Evolutionary conservation across 2,888 invertebrate genomes (phyloP).

Genomic region (Hydroisotoma schaefferi): DNA sequence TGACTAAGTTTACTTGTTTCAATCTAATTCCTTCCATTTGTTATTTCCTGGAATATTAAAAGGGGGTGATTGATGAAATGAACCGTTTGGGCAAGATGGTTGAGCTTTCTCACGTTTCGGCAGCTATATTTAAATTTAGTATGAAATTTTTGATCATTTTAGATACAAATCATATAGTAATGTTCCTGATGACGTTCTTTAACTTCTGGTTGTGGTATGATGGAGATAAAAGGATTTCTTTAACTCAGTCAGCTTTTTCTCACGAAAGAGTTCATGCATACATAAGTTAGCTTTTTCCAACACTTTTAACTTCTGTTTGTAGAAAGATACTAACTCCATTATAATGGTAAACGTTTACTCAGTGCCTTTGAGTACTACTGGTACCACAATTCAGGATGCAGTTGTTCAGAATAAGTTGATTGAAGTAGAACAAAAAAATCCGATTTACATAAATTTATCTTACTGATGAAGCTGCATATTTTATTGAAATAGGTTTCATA

Average conservation of each 20-base stretch:
- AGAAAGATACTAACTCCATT: conserved; percentile 52
- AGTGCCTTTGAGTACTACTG: no score
- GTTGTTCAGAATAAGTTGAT: no score
- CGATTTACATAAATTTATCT: neutral
- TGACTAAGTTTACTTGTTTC: no score
- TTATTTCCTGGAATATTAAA: neutral
- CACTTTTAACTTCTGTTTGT: conserved; percentile 17
- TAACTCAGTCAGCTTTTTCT: neutral
- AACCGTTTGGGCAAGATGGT: conserved; percentile 85
- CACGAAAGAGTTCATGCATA: no score
- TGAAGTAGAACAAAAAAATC: neutral
- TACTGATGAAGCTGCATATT: no score
- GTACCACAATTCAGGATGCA: no score
- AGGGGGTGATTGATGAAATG: conserved; percentile 73
- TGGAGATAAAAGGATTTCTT: neutral
- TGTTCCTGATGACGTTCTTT: conserved; percentile 72
- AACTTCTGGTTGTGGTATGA: conserved; percentile 55
- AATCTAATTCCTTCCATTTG: neutral
- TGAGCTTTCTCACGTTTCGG: conserved; percentile 76
- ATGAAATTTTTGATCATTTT: conserved; percentile 78
- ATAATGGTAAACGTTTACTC: conserved; percentile 55
- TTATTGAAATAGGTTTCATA: no score
- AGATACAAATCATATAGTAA: conserved; percentile 76
- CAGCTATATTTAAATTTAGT: conserved; percentile 75
- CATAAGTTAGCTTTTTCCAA: neutral